These are phyloP conservation scores for Rachycentron canadum DNA, from an alignment of 2,797 vertebrate genomes.

Conservation along the genomic window DNA sequence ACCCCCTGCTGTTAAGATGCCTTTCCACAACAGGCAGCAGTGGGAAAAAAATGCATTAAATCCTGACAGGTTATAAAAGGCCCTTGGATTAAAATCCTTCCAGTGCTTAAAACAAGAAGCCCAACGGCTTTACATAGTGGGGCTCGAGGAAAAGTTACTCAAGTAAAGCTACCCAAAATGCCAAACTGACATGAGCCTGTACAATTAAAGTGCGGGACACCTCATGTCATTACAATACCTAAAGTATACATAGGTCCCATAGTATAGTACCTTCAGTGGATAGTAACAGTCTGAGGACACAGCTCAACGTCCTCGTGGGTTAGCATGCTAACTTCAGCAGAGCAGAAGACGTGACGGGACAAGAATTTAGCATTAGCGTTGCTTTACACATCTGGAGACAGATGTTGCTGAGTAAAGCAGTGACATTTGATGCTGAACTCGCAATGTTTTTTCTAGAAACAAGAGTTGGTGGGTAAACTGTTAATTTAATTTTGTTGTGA, in stretches of 20 bases:
- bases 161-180: constrained; percentile 41
- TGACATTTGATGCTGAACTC: too few relatives aligned
- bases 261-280: not conserved
- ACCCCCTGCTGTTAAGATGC: not conserved
- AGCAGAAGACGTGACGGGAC: too few relatives aligned
- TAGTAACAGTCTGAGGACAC: not conserved
- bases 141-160: not conserved
- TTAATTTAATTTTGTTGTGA: too few relatives aligned
- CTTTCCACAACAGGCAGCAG: not conserved
- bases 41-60: not conserved
- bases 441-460: too few relatives aligned
- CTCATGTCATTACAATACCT: not conserved
- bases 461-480: too few relatives aligned
- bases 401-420: too few relatives aligned
- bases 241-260: too few relatives aligned
- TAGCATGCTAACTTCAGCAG: too few relatives aligned
- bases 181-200: constrained; percentile 12
- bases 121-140: not conserved
- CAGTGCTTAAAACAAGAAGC: not conserved
- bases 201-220: not conserved
- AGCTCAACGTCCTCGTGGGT: not conserved
- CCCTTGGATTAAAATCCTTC: not conserved
- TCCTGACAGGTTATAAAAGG: not conserved
- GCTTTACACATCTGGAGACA: too few relatives aligned
- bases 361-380: too few relatives aligned